These are phyloP conservation scores for Rana temporaria DNA, from an alignment of 2,113 vertebrate species.

Conservation along the genomic window DNA sequence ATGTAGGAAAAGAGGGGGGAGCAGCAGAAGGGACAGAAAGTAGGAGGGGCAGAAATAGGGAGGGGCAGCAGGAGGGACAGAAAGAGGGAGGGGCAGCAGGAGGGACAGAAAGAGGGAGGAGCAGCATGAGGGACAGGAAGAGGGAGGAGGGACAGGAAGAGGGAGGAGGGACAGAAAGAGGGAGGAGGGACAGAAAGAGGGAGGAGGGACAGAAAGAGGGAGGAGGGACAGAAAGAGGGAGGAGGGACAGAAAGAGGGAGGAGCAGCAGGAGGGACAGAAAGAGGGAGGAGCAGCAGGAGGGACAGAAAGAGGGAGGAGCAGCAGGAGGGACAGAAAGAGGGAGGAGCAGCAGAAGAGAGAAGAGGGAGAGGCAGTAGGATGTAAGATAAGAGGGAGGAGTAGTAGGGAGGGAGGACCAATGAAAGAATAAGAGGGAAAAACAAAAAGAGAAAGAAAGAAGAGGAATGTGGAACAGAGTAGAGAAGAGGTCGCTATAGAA, in stretches of 20 bases:
- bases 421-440: background rate
- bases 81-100: too few species aligned
- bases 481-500: too few species aligned
- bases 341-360: constrained; percentile 56
- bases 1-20: background rate
- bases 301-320: background rate
- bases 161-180: constrained; percentile 42
- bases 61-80: background rate
- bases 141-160: constrained; percentile 45
- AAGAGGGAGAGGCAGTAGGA: constrained; percentile 4
- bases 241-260: constrained; percentile 12
- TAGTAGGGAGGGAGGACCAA: background rate
- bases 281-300: too few species aligned
- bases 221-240: constrained; percentile 13
- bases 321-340: background rate
- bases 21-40: background rate
- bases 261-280: background rate
- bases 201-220: constrained; percentile 60
- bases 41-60: constrained; percentile 16
- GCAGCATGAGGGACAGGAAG: background rate
- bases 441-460: too few species aligned
- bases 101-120: background rate
- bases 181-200: background rate
- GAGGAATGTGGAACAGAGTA: too few species aligned
- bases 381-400: too few species aligned